phyloP scores from a whole-genome alignment of 1,140 invertebrate genomes.

The Drosophila pandora region DNA sequence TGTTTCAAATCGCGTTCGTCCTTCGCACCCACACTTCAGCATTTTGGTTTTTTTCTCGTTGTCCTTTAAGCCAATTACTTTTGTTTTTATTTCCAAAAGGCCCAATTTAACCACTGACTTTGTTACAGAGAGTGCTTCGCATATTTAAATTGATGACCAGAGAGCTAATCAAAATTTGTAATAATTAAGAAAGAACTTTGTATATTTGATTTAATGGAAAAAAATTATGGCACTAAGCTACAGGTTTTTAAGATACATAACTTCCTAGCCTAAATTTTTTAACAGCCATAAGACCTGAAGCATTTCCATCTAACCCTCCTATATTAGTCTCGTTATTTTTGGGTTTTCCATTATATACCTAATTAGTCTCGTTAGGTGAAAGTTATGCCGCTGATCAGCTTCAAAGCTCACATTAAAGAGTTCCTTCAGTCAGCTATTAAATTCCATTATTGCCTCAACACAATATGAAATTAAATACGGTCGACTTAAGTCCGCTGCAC shows the following conservation, averaged over 20 bases:
- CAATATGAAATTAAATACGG: slow-evolving; percentile 63
- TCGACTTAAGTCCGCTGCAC: slow-evolving; percentile 61
- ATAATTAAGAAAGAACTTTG: background rate
- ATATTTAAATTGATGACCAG: slow-evolving; percentile 25
- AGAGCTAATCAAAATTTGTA: slow-evolving; percentile 27
- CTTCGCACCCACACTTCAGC: slow-evolving; percentile 2
- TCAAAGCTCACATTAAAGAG: background rate
- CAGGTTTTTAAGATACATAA: too few species aligned
- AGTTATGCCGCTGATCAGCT: background rate
- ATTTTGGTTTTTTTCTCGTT: slow-evolving; percentile 7
- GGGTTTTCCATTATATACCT: background rate
- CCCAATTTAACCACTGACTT: slow-evolving; percentile 61
- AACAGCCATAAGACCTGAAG: background rate
- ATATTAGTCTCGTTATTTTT: background rate
- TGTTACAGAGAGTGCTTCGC: slow-evolving; percentile 36
- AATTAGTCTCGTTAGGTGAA: background rate
- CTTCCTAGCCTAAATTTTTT: too few species aligned
- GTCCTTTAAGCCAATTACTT: slow-evolving; percentile 21
- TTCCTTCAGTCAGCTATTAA: slow-evolving; percentile 52
- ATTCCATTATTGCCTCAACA: slow-evolving; percentile 65
- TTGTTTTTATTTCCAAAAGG: slow-evolving; percentile 47
- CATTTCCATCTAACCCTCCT: background rate
- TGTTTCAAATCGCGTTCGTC: slow-evolving; percentile 27
- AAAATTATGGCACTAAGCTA: background rate
- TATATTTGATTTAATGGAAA: background rate